phyloP scores from a whole-genome alignment of 2,797 vertebrate species.

The Phataginus tricuspis region DNA sequence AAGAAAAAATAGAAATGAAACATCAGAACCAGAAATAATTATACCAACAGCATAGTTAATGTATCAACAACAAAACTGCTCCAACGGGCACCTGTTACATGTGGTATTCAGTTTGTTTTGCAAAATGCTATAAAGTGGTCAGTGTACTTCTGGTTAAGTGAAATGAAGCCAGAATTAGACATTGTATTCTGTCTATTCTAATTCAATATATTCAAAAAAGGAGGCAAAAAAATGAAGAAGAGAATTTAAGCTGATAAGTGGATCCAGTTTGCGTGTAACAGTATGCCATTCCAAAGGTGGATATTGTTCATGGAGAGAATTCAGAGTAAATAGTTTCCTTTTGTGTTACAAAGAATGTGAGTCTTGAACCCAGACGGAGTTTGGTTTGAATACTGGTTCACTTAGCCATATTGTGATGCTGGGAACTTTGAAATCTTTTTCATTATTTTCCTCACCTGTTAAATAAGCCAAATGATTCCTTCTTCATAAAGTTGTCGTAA shows the following conservation, averaged over 20 bases:
- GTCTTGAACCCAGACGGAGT: not conserved
- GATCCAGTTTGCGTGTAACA: not conserved
- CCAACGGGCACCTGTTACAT: not conserved
- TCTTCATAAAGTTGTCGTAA: not conserved
- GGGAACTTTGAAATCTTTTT: not conserved
- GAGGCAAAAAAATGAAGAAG: not conserved
- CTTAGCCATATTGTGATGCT: not conserved
- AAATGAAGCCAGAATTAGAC: not conserved
- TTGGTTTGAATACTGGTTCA: not conserved
- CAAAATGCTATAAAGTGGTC: not conserved
- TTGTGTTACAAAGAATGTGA: not conserved
- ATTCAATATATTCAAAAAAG: not conserved
- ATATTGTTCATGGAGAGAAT: constrained; percentile 14
- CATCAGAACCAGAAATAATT: constrained; percentile 5
- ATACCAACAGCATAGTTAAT: not conserved
- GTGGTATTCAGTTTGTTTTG: not conserved
- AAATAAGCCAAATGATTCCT: constrained; percentile 18
- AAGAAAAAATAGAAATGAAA: constrained; percentile 36
- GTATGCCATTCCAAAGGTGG: not conserved
- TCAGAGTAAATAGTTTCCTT: not conserved
- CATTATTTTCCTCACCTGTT: constrained; percentile 14
- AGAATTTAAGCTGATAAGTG: not conserved
- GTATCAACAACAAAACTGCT: not conserved
- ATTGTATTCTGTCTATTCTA: not conserved
- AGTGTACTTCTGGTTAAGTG: not conserved